Conservation (phyloP, 2,888 invertebrate species). For the Brassicogethes aeneus region DNA sequence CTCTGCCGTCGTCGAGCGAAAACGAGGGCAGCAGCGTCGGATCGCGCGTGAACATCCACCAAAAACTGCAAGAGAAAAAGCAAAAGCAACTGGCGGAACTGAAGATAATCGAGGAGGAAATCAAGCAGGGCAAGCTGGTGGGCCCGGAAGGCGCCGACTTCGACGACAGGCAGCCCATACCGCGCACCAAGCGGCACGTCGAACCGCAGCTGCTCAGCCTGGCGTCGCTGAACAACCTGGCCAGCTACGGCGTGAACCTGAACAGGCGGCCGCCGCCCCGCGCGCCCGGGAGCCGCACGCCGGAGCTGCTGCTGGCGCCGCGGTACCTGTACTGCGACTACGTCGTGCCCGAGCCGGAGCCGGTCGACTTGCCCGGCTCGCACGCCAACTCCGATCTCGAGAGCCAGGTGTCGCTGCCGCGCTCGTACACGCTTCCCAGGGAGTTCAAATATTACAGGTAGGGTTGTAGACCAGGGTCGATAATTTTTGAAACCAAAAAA, state of each 20-base stretch:
- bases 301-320: slow-evolving; percentile 71
- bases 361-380: slow-evolving; percentile 29
- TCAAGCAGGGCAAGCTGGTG: slow-evolving; percentile 71
- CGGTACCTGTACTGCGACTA: slow-evolving; percentile 54
- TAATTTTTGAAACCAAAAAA: too few relatives aligned
- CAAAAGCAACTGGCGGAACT: slow-evolving; percentile 79
- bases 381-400: slow-evolving; percentile 58
- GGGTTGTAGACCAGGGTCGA: too few relatives aligned
- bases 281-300: slow-evolving; percentile 56
- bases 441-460: slow-evolving; percentile 72
- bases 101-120: slow-evolving; percentile 76
- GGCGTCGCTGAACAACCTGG: slow-evolving; percentile 38
- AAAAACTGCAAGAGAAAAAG: slow-evolving; percentile 80
- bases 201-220: slow-evolving; percentile 50
- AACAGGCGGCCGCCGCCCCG: slow-evolving; percentile 33
- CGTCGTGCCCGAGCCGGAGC: slow-evolving; percentile 34
- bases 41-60: slow-evolving; percentile 75
- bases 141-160: slow-evolving; percentile 45
- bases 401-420: slow-evolving; percentile 71
- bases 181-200: slow-evolving; percentile 55
- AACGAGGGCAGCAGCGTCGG: slow-evolving; percentile 64
- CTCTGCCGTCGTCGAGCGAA: slow-evolving; percentile 62
- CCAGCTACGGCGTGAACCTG: slow-evolving; percentile 38
- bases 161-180: slow-evolving; percentile 56
- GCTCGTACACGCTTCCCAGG: slow-evolving; percentile 76